A percentile compares a stretch with the other conserved stretches of the same genome.
phyloP scores from a whole-genome alignment of 2,888 invertebrate species.

The Noctua comes region DNA sequence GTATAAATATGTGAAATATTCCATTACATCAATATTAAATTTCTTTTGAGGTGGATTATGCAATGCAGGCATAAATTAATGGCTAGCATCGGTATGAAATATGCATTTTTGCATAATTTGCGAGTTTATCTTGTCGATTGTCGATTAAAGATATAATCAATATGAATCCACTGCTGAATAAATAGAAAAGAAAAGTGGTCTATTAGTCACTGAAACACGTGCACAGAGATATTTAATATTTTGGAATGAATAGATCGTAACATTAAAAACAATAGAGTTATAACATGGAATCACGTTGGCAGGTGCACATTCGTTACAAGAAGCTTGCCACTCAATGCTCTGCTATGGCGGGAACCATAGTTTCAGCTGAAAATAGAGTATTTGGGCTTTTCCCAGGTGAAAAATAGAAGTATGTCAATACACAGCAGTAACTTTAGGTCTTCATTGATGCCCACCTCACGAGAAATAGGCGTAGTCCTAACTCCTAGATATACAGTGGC shows the following conservation, averaged over 20 bases:
- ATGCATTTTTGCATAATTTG: slow-evolving; percentile 33
- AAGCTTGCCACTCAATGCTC: background rate
- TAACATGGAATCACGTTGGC: background rate
- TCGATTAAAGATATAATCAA: background rate
- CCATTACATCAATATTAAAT: slow-evolving; percentile 35
- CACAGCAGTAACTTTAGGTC: background rate
- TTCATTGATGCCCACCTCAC: background rate
- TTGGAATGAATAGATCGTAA: background rate
- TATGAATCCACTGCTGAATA: background rate
- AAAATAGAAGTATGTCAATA: background rate
- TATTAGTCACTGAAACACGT: background rate
- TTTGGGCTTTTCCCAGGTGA: no score
- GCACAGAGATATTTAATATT: background rate
- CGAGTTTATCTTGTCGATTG: slow-evolving; percentile 2
- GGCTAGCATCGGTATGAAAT: slow-evolving; percentile 19
- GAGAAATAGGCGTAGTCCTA: background rate
- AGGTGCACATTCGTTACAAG: background rate
- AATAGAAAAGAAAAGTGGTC: background rate
- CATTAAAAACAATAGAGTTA: background rate
- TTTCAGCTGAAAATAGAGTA: background rate
- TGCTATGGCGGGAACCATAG: background rate
- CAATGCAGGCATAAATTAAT: slow-evolving; percentile 39
- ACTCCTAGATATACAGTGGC: background rate
- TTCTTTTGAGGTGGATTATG: slow-evolving; percentile 47
- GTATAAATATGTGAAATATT: slow-evolving; percentile 47